phyloP scores from a whole-genome alignment of 2,888 invertebrate genomes.

The Globia sparganii region DNA sequence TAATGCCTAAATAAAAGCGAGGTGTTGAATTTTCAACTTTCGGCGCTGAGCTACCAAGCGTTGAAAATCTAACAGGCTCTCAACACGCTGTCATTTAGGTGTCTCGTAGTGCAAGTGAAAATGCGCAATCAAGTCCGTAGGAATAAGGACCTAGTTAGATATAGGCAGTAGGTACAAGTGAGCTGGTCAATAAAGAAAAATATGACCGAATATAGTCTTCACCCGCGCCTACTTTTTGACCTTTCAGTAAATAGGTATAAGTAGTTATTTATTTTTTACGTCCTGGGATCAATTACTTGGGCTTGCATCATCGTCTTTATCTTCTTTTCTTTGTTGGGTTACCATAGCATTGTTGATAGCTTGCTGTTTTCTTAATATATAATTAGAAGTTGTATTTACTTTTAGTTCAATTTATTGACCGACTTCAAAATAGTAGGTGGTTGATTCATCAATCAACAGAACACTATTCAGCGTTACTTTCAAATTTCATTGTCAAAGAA shows the following conservation, averaged over 20 bases:
- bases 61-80: not conserved
- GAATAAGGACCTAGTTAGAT: not conserved
- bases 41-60: not conserved
- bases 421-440: not conserved
- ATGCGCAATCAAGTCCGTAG: not conserved
- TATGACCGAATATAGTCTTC: not conserved
- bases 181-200: not conserved
- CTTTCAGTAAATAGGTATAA: not conserved
- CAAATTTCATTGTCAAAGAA: not conserved
- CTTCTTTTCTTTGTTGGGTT: not conserved
- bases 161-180: not conserved
- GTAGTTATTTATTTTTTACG: not conserved
- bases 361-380: not conserved
- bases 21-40: not conserved
- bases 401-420: conserved; percentile 1
- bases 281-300: not conserved
- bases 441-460: not conserved
- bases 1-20: not conserved
- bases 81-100: too few relatives aligned
- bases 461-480: conserved; percentile 5
- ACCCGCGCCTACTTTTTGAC: not conserved
- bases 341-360: not conserved
- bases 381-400: not conserved
- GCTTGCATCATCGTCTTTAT: not conserved
- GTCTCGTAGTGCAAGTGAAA: too few relatives aligned